Conservation (phyloP, 2,888 invertebrate species). For the Brachyptera putata region DNA sequence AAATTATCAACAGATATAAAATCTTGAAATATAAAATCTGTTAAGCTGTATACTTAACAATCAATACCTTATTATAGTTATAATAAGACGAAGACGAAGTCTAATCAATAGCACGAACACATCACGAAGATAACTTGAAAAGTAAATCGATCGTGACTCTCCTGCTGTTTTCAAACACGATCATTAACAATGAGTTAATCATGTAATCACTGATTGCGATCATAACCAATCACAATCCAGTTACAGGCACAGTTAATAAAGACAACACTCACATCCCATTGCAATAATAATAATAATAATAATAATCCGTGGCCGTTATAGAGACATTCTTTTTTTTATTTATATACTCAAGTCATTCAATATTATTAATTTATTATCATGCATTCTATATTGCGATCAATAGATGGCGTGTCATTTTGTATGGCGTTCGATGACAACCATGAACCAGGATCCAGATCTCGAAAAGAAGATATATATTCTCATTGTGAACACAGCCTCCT, state of each 20-base stretch:
- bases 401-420: background rate
- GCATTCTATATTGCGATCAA: background rate
- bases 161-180: background rate
- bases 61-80: slow-evolving; percentile 4
- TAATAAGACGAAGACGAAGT: background rate
- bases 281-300: too few species aligned
- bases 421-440: background rate
- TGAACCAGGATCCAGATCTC: background rate
- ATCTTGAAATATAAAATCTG: too few species aligned
- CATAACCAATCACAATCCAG: background rate
- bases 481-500: background rate
- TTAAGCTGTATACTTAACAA: too few species aligned
- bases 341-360: slow-evolving; percentile 21
- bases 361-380: background rate
- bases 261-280: too few species aligned
- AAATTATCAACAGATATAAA: too few species aligned
- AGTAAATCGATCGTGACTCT: background rate
- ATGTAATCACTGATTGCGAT: too few species aligned
- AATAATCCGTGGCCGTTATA: too few species aligned
- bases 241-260: background rate
- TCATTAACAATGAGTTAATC: slow-evolving; percentile 6
- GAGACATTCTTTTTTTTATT: too few species aligned
- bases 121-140: too few species aligned
- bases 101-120: background rate
- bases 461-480: background rate